Evolutionary conservation across 2,888 invertebrate genomes (phyloP), one percentile per base, ranked within the genome.

Genomic region (Drepana falcataria): DNA sequence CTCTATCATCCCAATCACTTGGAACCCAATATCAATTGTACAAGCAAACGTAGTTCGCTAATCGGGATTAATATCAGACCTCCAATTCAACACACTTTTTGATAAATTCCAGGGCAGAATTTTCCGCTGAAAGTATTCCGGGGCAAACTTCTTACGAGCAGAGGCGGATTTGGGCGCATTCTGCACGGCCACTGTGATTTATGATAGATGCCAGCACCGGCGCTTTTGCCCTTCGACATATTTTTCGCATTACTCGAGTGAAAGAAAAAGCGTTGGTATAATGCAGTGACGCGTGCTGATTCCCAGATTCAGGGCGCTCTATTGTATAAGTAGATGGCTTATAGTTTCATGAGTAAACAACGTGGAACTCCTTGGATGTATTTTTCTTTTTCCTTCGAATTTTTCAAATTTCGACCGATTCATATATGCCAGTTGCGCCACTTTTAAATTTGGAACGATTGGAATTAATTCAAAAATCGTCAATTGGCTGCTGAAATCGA

Each of bases 231-330:
- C 66, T 71, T 68, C 70, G 75, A 79, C 80, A 83, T 75, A 81
- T 80, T 81, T 81, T 77, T 75, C 78, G 72, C 81, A 83, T 82
- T 81, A 81, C 73, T 63, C 66, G 65, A 59, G 55, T 56, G 64
- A 68, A 72, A 67, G 68, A 71, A 70, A 73, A 70, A 70, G 61
- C 64, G 64, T 65, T 63, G 67, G 66, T 61, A 64, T 65, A 59
- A 70, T 68, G 73, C 75, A 66, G 66, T 69, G 72, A 71, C 63
- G 75, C 73, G 76, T 68, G 69, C 57, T 65, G 66, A 63, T 68
- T 67, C 61, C 56, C 54, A 55, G 65, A 66, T 66, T 65, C 64
- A 51, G 44, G 4, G 37, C 51, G 54, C 49, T 48, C 48, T 54
- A 53, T 51, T 51, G 2, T 47, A 48, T 5, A 48, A n/a, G 33